Evolutionary conservation across 2,113 vertebrate species (phyloP).

Genomic region (Desmodus rotundus): DNA sequence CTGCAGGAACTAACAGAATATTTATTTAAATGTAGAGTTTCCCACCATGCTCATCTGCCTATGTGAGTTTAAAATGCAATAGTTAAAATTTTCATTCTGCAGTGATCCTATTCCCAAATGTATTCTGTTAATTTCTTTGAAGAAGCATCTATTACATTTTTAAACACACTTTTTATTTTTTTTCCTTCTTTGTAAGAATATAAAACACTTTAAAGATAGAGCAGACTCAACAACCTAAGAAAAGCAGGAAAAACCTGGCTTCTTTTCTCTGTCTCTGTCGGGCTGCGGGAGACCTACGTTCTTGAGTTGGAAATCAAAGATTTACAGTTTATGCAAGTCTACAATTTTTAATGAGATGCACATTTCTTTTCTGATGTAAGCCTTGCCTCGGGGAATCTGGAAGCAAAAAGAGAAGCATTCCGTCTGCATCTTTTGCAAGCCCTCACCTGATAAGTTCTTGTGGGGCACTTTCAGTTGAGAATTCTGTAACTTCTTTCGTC

Average conservation of each 20-base stretch:
- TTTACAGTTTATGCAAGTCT: conserved; percentile 1
- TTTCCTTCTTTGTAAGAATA: conserved; percentile 40
- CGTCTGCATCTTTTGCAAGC: background rate
- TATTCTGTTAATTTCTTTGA: conserved; percentile 51
- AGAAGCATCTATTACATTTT: conserved; percentile 57
- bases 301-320: conserved; percentile 41
- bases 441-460: background rate
- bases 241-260: background rate
- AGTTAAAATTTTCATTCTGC: conserved; percentile 31
- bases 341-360: conserved; percentile 48
- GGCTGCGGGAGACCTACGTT: background rate
- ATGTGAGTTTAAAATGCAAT: conserved; percentile 23
- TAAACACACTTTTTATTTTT: conserved; percentile 20
- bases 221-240: conserved; percentile 2
- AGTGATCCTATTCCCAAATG: background rate
- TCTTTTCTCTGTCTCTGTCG: background rate
- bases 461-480: background rate
- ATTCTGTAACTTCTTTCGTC: background rate
- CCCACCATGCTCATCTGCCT: background rate
- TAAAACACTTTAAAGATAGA: conserved; percentile 21
- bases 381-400: background rate
- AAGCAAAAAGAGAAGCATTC: background rate
- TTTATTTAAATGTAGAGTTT: conserved; percentile 36
- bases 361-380: conserved; percentile 3
- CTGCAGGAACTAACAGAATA: background rate